Evolutionary conservation across 2,888 invertebrate species (phyloP).

Genomic region (Trypoxylon attenuatum): DNA sequence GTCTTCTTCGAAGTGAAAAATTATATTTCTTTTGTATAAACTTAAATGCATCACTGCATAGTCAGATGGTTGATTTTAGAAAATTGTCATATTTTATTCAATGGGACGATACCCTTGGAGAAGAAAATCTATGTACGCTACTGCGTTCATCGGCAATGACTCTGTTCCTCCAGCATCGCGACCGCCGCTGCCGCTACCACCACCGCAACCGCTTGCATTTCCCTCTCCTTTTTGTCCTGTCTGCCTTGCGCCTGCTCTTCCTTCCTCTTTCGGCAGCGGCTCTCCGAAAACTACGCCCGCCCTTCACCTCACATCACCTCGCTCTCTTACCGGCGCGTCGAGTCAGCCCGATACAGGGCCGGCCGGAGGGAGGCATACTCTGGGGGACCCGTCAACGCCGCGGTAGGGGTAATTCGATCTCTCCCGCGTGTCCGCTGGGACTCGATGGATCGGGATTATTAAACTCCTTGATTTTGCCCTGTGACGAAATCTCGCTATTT

Average conservation of each 20-base stretch:
- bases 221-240: constrained; percentile 29
- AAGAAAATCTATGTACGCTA: too few species aligned
- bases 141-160: too few species aligned
- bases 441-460: constrained; percentile 35
- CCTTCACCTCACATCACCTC: too few species aligned
- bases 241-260: constrained; percentile 12
- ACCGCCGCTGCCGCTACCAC: constrained; percentile 14
- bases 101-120: too few species aligned
- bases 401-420: constrained; percentile 40
- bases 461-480: constrained; percentile 32
- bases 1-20: too few species aligned
- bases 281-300: constrained; percentile 34
- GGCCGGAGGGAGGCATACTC: constrained; percentile 30
- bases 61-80: too few species aligned
- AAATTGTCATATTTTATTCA: too few species aligned
- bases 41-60: too few species aligned
- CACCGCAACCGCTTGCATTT: constrained; percentile 35
- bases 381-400: constrained; percentile 24
- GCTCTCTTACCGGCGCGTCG: constrained; percentile 28
- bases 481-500: background rate
- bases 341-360: constrained; percentile 41
- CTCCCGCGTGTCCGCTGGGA: constrained; percentile 25
- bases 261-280: constrained; percentile 24
- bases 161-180: constrained; percentile 12
- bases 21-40: too few species aligned